phyloP scores from a whole-genome alignment of 2,113 vertebrate genomes.

The Cichladusa arquata region DNA sequence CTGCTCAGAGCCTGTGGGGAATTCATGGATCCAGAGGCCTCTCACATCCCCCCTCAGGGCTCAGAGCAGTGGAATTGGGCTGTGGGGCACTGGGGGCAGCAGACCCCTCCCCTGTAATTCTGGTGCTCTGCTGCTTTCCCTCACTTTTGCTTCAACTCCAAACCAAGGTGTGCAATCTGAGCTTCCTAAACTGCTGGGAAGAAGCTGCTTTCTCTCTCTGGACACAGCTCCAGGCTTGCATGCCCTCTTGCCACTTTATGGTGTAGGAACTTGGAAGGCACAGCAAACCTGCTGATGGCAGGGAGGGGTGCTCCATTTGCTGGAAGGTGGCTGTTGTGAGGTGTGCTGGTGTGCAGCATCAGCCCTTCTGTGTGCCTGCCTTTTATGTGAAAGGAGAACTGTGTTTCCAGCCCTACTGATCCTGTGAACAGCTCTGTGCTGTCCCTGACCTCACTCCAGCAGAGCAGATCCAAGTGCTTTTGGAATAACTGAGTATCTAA shows the following conservation, averaged over 20 bases:
- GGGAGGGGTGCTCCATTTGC: neutral
- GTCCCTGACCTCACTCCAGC: neutral
- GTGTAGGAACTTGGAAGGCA: neutral
- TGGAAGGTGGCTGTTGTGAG: neutral
- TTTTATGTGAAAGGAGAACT: neutral
- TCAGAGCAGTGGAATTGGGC: fast-evolving
- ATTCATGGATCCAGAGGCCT: neutral
- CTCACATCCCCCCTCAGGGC: neutral
- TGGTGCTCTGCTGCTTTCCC: neutral
- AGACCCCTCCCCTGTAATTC: neutral
- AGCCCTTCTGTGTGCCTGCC: neutral
- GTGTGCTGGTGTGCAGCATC: neutral
- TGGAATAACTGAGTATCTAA: neutral
- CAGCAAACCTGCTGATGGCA: neutral
- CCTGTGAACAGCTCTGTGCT: neutral
- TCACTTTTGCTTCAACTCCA: neutral
- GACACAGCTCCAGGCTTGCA: neutral
- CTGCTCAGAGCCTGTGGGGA: neutral
- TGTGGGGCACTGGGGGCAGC: neutral
- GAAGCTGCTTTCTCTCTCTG: neutral
- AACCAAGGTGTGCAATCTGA: neutral
- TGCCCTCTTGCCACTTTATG: neutral
- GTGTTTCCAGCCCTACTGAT: neutral
- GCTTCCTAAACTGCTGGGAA: neutral
- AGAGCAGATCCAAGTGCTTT: neutral